Conservation (phyloP, 1,140 invertebrate species). For the Anastrepha ludens region DNA sequence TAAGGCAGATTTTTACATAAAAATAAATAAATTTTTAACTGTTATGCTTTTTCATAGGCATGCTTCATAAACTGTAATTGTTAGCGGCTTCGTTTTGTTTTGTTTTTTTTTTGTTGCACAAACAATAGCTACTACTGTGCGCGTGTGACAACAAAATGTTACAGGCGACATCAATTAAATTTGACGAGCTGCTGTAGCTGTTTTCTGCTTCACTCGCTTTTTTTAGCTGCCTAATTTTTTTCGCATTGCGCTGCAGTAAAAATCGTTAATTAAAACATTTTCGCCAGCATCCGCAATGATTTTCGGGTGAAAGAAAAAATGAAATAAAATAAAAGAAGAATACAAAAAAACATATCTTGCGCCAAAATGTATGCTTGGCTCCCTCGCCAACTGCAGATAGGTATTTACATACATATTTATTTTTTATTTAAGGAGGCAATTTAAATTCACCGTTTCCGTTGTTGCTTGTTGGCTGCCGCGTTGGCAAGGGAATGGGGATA, state of each 20-base stretch:
- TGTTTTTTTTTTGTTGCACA: neutral
- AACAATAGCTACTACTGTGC: neutral
- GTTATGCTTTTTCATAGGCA: too few relatives aligned
- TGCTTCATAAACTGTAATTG: neutral
- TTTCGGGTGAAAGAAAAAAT: neutral
- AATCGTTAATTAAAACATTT: conserved; percentile 39
- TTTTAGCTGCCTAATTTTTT: neutral
- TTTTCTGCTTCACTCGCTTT: neutral
- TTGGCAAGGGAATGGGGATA: neutral
- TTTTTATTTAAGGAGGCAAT: conserved; percentile 46
- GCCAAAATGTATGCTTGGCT: conserved; percentile 2
- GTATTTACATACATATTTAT: neutral
- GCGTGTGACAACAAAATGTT: conserved; percentile 34
- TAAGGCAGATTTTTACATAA: neutral
- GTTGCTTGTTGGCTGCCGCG: neutral
- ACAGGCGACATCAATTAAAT: conserved; percentile 44
- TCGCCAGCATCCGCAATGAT: conserved; percentile 1
- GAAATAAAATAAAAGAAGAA: neutral
- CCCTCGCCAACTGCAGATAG: neutral
- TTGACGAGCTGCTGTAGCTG: neutral
- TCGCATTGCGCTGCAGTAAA: neutral
- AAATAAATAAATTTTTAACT: neutral
- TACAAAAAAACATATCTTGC: neutral
- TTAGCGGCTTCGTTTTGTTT: neutral
- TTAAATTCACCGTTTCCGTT: conserved; percentile 32